phyloP scores from a whole-genome alignment of 2,888 invertebrate genomes.

The Cheilosia scutellata region DNA sequence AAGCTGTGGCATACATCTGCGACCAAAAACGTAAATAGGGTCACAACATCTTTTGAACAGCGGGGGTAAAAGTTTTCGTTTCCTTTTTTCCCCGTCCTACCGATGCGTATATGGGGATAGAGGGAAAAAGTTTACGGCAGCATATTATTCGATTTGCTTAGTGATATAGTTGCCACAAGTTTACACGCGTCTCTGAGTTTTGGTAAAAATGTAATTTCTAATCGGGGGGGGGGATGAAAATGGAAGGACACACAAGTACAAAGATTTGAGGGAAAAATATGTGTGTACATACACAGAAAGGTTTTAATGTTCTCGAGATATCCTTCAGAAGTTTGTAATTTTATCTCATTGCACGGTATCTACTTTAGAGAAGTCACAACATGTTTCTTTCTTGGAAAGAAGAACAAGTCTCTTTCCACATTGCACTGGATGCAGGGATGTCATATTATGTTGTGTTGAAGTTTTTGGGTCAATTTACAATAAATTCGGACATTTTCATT shows the following conservation, averaged over 20 bases:
- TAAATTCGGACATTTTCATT: too few relatives aligned
- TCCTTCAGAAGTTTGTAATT: too few relatives aligned
- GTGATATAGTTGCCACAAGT: constrained; percentile 68
- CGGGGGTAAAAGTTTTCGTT: constrained; percentile 38
- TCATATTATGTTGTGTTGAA: too few relatives aligned
- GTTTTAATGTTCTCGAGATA: too few relatives aligned
- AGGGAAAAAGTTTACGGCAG: constrained; percentile 62
- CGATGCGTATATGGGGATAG: background rate
- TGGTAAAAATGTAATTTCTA: constrained; percentile 43
- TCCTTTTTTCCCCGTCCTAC: background rate
- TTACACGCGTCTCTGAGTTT: constrained; percentile 64
- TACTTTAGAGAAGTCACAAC: too few relatives aligned
- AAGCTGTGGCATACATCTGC: constrained; percentile 72
- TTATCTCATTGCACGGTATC: too few relatives aligned
- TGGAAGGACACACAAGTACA: background rate
- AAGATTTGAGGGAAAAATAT: too few relatives aligned
- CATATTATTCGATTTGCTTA: constrained; percentile 70
- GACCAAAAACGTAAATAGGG: constrained; percentile 66
- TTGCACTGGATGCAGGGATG: too few relatives aligned
- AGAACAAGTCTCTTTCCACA: too few relatives aligned
- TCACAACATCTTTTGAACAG: constrained; percentile 38
- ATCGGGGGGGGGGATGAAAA: background rate
- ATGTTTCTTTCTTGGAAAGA: too few relatives aligned
- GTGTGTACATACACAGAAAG: too few relatives aligned
- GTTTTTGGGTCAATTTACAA: too few relatives aligned